phyloP scores from a whole-genome alignment of 2,888 invertebrate species.

The Drosophila niveifrons region DNA sequence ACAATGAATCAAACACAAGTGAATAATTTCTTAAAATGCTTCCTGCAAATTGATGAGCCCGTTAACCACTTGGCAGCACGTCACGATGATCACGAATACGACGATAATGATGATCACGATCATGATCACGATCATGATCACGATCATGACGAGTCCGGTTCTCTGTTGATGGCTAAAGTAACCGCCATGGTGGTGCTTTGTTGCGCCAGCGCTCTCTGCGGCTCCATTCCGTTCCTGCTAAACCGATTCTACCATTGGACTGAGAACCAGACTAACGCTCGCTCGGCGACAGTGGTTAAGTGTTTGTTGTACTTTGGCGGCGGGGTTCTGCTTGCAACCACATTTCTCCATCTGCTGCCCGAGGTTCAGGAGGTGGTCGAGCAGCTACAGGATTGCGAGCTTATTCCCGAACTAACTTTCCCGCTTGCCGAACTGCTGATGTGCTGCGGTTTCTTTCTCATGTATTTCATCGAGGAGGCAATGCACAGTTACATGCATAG shows the following conservation, averaged over 20 bases:
- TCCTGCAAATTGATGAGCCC: conserved; percentile 77
- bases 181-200: conserved; percentile 93
- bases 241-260: conserved; percentile 89
- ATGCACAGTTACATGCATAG: conserved; percentile 90
- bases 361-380: conserved; percentile 91
- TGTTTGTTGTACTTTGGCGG: conserved; percentile 92
- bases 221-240: conserved; percentile 90
- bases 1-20: conserved; percentile 76
- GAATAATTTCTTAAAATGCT: conserved; percentile 75
- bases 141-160: conserved; percentile 74
- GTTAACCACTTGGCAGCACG: conserved; percentile 49
- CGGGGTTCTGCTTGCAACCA: conserved; percentile 93
- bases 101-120: conserved; percentile 51
- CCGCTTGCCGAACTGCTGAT: conserved; percentile 90
- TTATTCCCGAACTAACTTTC: conserved; percentile 87
- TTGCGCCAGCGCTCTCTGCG: conserved; percentile 91
- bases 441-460: conserved; percentile 91
- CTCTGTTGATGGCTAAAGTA: conserved; percentile 89
- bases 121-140: conserved; percentile 61
- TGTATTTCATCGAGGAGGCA: conserved; percentile 92
- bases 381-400: conserved; percentile 86
- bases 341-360: conserved; percentile 92
- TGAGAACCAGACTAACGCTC: conserved; percentile 78
- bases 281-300: conserved; percentile 86
- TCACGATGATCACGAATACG: conserved; percentile 53